Evolutionary conservation across 2,888 invertebrate genomes (phyloP).

Genomic region (Bimastos eiseni): DNA sequence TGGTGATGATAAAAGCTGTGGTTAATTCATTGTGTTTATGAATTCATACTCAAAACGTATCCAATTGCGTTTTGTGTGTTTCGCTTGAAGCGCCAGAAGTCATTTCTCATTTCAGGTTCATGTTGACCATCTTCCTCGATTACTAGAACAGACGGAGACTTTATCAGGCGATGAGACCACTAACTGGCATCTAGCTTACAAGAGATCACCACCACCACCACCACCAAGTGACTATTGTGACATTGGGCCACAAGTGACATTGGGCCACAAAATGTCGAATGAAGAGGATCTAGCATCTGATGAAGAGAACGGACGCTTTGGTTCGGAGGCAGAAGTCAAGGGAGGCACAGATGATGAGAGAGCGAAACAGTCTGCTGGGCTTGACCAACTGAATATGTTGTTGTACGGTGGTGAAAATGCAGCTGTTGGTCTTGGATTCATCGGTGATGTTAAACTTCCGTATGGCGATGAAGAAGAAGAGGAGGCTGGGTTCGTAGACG

Average conservation of each 20-base stretch:
- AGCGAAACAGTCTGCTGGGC: not conserved
- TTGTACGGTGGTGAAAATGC: not conserved
- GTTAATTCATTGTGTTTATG: too few species aligned
- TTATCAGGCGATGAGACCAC: not conserved
- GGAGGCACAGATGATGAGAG: not conserved
- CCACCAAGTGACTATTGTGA: not conserved
- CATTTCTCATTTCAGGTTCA: slow-evolving; percentile 13
- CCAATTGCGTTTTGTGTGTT: not conserved
- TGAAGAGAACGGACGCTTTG: not conserved
- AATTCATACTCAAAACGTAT: too few species aligned
- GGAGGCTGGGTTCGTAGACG: not conserved
- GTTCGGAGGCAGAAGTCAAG: not conserved
- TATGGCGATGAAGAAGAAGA: not conserved
- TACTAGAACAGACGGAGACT: not conserved
- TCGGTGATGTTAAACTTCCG: not conserved
- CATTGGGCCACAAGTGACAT: not conserved
- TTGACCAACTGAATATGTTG: not conserved
- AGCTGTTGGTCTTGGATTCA: not conserved
- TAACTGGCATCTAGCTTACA: not conserved
- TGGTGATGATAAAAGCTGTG: too few species aligned
- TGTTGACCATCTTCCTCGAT: not conserved
- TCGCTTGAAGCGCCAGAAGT: not conserved
- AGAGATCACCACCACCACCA: not conserved
- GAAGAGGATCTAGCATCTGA: not conserved
- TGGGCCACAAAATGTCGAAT: not conserved